Evolutionary conservation across 2,888 invertebrate genomes (phyloP).

Genomic region (Parnassius orleans): DNA sequence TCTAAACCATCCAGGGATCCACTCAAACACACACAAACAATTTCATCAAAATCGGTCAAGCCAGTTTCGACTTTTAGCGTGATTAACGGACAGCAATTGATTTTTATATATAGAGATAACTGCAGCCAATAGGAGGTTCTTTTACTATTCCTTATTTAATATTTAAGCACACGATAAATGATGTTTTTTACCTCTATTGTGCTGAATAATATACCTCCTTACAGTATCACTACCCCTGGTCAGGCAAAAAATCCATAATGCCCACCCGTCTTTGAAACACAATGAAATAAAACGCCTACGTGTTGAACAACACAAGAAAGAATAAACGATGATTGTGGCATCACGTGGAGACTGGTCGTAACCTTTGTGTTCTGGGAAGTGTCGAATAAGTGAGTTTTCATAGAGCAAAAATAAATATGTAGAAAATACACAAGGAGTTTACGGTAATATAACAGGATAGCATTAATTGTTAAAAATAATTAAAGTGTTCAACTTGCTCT

Average conservation of each 20-base stretch:
- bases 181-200: neutral
- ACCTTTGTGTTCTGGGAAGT: neutral
- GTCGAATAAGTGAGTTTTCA: neutral
- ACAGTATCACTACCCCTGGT: neutral
- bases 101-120: too few species aligned
- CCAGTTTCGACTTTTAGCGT: too few species aligned
- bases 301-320: neutral
- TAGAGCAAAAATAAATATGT: neutral
- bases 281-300: conserved; percentile 2
- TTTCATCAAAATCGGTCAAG: too few species aligned
- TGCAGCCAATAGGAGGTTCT: too few species aligned
- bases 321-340: conserved; percentile 4
- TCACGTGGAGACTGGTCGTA: conserved; percentile 8
- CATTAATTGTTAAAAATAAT: too few species aligned
- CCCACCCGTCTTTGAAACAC: neutral
- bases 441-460: too few species aligned
- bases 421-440: too few species aligned
- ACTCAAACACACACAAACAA: too few species aligned
- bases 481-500: too few species aligned
- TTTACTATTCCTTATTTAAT: neutral
- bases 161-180: neutral
- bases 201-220: neutral
- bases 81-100: too few species aligned
- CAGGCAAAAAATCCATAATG: conserved; percentile 5
- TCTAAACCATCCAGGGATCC: too few species aligned